Conservation (phyloP, 2,113 vertebrate species). For the Cromileptes altivelis region DNA sequence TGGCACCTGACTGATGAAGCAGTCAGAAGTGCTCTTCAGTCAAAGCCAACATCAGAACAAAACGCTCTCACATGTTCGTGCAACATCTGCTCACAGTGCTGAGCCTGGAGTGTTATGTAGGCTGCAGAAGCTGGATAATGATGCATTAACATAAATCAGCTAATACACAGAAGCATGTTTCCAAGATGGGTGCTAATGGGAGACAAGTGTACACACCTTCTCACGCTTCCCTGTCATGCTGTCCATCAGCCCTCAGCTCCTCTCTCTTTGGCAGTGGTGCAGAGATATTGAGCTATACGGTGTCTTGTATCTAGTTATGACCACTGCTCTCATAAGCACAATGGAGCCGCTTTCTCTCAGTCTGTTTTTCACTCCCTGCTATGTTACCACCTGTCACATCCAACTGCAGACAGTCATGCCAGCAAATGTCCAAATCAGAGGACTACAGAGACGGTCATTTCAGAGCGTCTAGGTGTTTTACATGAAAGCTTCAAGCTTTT, state of each 20-base stretch:
- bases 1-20: slow-evolving; percentile 11
- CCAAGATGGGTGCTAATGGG: neutral
- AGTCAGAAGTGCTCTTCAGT: neutral
- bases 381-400: slow-evolving; percentile 40
- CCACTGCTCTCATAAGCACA: slow-evolving; percentile 1
- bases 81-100: neutral
- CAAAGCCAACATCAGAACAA: slow-evolving; percentile 1
- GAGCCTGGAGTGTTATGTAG: neutral
- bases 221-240: neutral
- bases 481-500: neutral
- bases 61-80: neutral
- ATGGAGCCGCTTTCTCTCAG: slow-evolving; percentile 12
- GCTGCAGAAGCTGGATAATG: neutral
- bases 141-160: neutral
- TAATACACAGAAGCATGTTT: neutral
- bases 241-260: neutral
- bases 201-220: neutral
- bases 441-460: neutral
- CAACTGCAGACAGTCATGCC: slow-evolving; percentile 6
- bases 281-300: neutral
- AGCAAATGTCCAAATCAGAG: neutral
- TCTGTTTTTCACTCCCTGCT: slow-evolving; percentile 25
- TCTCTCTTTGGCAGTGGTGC: neutral
- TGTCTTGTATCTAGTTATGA: neutral
- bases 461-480: neutral